Evolutionary conservation across 2,888 invertebrate genomes (phyloP), one percentile per base, ranked within the genome.

Genomic region (Drosophila incognita): DNA sequence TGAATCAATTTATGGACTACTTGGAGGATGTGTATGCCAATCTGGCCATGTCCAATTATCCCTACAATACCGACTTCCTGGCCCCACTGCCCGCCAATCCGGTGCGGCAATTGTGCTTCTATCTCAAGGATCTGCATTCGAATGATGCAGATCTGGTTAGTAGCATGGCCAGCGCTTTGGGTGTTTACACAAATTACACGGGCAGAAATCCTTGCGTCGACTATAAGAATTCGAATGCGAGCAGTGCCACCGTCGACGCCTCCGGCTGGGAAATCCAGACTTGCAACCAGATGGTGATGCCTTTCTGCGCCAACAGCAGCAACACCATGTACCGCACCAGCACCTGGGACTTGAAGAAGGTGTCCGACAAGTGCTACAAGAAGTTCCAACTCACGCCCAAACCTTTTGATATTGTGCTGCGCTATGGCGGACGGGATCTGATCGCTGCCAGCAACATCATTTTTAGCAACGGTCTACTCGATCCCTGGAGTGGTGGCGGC

Each of bases 251-350:
- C 18, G 71, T 71, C 13, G 87, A 87, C 38, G 75, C 58, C 7
- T 29, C 49, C 7, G 87, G 87, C 18, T 99, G 98, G 98, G 94
- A 95, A 76, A 97, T 96, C 91, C 98, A 98, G 95, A 95, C 96
- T 0, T 99, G 99, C 91, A 98, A 98, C 31, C 99, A 99, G 93
- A 98, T 99, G 97, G 96, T 98, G 70, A 98, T 99, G 97, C 99
- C 99, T 0, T 96, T 97, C 94, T 99, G 99, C 92, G 94, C 95
- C 11, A 95, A 95, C 78, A 97, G 96, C 48, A 93, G 94, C 2
- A 94, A 94, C 13, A 98, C 97, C 89, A 98, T 99, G 96, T 98
- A 98, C 92, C 96, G 97, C 89, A 94, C 95, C 1, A 75, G 89
- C 0, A 90, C 94, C 0, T 99, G 98, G 98, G 94, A 97, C 93